Evolutionary conservation across 2,113 vertebrate genomes (phyloP).

Genomic region (Aspiorhynchus laticeps): DNA sequence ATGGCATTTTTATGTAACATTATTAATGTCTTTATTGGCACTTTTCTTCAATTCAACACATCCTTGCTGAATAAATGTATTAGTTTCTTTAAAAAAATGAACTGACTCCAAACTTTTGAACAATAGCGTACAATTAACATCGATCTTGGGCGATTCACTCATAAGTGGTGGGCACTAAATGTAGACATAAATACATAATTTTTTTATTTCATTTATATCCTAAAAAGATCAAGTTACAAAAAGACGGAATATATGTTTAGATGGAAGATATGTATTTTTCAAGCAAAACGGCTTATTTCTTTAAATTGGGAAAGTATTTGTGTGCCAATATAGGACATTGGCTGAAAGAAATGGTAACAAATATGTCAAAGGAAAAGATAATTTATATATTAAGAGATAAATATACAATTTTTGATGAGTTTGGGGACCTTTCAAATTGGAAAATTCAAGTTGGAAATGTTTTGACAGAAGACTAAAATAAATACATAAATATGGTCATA

Average conservation of each 20-base stretch:
- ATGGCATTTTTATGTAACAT: background rate
- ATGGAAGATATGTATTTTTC: background rate
- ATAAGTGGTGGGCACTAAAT: background rate
- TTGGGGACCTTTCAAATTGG: too few relatives aligned
- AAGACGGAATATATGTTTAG: too few relatives aligned
- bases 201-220: background rate
- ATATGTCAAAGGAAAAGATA: too few relatives aligned
- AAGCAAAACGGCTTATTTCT: background rate
- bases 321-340: background rate
- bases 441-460: too few relatives aligned
- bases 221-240: too few relatives aligned
- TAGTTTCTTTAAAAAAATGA: background rate
- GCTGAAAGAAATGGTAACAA: background rate
- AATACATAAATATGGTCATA: background rate
- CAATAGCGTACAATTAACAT: background rate
- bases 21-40: background rate
- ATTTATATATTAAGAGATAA: too few relatives aligned
- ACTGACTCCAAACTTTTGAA: background rate
- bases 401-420: too few relatives aligned
- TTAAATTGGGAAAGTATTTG: background rate
- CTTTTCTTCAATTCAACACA: background rate
- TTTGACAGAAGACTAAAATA: too few relatives aligned
- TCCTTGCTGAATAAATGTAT: background rate
- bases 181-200: background rate
- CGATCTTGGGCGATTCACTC: background rate